Conservation (phyloP, 2,113 vertebrate species). For the Pyrgilauda ruficollis region DNA sequence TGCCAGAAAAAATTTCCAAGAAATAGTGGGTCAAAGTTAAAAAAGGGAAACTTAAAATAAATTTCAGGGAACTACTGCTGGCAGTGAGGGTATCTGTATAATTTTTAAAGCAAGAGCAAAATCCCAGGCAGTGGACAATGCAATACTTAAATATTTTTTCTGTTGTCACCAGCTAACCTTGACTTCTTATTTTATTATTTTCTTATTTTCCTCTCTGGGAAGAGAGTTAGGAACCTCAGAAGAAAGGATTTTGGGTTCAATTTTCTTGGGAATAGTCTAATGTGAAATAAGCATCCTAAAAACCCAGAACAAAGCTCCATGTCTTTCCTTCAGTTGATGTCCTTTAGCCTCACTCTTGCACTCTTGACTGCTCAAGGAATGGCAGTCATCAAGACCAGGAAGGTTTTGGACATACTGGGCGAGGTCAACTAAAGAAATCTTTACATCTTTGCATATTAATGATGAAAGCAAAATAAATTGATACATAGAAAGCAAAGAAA, state of each 20-base stretch:
- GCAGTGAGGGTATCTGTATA: neutral
- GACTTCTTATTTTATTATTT: neutral
- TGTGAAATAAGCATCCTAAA: neutral
- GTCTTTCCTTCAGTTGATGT: neutral
- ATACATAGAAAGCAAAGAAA: neutral
- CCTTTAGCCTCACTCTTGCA: neutral
- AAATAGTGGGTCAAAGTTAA: conserved; percentile 21
- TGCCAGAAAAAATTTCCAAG: neutral
- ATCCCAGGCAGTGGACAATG: neutral
- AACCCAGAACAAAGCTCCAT: neutral
- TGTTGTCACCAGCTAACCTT: neutral
- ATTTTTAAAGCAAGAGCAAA: neutral
- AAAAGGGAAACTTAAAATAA: conserved; percentile 10
- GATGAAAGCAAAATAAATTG: neutral
- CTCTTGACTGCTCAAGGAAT: neutral
- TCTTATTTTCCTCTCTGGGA: neutral
- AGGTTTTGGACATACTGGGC: neutral
- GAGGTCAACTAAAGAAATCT: neutral
- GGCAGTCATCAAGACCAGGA: neutral
- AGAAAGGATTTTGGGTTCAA: neutral
- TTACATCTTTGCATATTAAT: neutral
- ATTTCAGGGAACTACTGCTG: neutral
- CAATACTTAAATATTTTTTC: neutral
- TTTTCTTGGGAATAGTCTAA: neutral
- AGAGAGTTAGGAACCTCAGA: neutral